These are phyloP conservation scores for Morpho helenor DNA, from an alignment of 2,888 invertebrate species.

Conservation along the genomic window DNA sequence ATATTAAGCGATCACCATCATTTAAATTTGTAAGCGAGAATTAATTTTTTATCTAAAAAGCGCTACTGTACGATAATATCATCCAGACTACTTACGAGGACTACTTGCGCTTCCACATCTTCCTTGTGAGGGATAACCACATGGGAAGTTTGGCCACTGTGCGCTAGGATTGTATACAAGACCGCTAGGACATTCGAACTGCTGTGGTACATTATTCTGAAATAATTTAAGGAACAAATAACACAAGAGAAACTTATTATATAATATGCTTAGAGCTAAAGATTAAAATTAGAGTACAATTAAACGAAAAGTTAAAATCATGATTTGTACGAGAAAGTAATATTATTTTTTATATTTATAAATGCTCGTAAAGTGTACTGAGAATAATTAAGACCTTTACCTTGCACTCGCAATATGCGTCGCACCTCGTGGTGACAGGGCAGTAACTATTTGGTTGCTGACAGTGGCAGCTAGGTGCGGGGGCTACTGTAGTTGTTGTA, in stretches of 20 bases:
- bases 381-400: not conserved
- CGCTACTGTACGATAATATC: too few species aligned
- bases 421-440: not conserved
- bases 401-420: not conserved
- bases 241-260: not conserved
- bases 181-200: conserved; percentile 88
- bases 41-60: too few species aligned
- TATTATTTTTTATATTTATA: too few species aligned
- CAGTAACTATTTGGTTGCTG: not conserved
- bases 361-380: too few species aligned
- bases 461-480: not conserved
- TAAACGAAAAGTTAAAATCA: not conserved
- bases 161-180: conserved; percentile 85
- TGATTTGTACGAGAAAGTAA: too few species aligned
- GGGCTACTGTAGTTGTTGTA: not conserved
- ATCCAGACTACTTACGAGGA: not conserved
- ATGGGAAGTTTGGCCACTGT: conserved; percentile 83
- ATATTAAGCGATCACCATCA: too few species aligned
- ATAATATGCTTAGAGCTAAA: too few species aligned
- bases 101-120: conserved; percentile 8
- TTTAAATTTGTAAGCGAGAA: too few species aligned
- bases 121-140: conserved; percentile 80
- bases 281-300: not conserved
- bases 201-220: conserved; percentile 79
- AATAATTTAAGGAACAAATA: not conserved